Evolutionary conservation across 35 echinoderm and acorn worm genomes (phyloP).

Genomic region (Apostichopus japonicus): DNA sequence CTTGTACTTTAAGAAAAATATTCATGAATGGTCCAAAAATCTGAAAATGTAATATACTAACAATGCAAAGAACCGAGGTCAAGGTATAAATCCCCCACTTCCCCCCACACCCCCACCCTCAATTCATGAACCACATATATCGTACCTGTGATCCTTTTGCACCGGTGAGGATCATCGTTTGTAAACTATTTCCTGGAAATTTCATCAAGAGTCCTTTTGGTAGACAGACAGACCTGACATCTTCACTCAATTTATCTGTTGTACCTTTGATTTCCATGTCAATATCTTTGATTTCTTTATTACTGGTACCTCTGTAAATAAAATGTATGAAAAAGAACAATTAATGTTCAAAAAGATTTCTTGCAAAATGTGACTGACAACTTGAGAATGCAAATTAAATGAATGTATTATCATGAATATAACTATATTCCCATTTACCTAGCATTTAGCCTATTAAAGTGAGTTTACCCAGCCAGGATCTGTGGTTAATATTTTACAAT

Average conservation of each 20-base stretch:
- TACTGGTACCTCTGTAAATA: constrained; percentile 59
- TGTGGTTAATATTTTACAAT: too few species aligned
- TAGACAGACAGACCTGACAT: constrained; percentile 77
- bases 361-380: too few species aligned
- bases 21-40: too few species aligned
- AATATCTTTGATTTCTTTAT: constrained; percentile 78
- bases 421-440: too few species aligned
- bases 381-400: too few species aligned
- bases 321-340: background rate
- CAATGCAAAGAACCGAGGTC: too few species aligned
- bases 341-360: too few species aligned
- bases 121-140: background rate
- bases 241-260: constrained; percentile 83
- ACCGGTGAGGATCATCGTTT: constrained; percentile 92
- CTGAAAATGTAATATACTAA: too few species aligned
- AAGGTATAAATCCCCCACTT: background rate
- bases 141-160: constrained; percentile 96
- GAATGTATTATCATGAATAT: too few species aligned
- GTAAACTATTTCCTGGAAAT: constrained; percentile 92
- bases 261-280: constrained; percentile 78
- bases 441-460: too few species aligned
- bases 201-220: constrained; percentile 77
- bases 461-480: too few species aligned
- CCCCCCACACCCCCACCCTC: background rate
- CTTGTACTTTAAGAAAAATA: too few species aligned